Conservation (phyloP, 2,113 vertebrate species). For the Apteryx mantelli region DNA sequence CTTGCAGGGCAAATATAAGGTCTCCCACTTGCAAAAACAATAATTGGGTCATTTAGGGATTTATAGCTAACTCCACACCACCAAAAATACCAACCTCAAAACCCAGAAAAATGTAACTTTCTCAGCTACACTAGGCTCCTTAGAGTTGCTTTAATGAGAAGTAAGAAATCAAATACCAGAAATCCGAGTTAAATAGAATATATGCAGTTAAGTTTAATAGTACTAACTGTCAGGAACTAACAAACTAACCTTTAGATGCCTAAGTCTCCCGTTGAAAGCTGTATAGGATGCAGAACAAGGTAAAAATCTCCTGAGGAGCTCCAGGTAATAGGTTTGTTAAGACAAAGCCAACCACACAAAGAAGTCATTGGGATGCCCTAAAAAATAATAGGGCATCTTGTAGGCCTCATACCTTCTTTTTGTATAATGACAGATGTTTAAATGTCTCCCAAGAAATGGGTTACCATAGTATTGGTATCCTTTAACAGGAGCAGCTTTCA, state of each 20-base stretch:
- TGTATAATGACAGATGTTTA: neutral
- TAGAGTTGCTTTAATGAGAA: neutral
- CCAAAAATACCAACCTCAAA: neutral
- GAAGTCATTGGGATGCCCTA: neutral
- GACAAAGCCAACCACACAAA: neutral
- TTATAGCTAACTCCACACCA: neutral
- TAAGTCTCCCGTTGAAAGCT: neutral
- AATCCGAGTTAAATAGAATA: neutral
- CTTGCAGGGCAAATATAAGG: neutral
- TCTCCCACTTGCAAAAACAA: neutral
- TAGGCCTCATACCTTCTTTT: neutral
- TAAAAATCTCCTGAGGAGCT: neutral
- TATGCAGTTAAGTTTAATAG: neutral
- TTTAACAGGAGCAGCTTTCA: neutral
- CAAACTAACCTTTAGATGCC: neutral
- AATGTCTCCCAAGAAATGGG: neutral
- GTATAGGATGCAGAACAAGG: neutral
- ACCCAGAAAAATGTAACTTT: neutral
- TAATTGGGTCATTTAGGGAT: neutral
- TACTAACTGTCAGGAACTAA: neutral
- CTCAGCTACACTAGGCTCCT: neutral
- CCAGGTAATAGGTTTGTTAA: neutral
- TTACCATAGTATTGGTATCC: neutral
- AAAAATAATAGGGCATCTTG: neutral
- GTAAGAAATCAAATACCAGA: neutral